Conservation (phyloP, 2,888 invertebrate genomes). For the Troides helena region DNA sequence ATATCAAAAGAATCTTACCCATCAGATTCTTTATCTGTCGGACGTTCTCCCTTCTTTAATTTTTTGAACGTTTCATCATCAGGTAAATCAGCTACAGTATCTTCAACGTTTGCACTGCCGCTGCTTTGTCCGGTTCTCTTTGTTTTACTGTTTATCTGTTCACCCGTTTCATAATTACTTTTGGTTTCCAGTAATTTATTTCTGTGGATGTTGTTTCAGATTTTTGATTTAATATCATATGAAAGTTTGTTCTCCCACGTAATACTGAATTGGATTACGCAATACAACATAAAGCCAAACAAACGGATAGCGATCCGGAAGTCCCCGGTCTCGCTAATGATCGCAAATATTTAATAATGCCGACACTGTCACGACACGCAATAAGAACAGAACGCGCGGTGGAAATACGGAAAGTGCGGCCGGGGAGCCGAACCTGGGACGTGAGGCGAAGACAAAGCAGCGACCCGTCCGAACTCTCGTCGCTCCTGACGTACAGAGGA, state of each 20-base stretch:
- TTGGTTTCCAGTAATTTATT: too few species aligned
- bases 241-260: constrained; percentile 2
- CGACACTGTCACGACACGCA: constrained; percentile 51
- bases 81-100: too few species aligned
- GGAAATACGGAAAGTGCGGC: constrained; percentile 56
- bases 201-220: too few species aligned
- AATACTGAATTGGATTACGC: constrained; percentile 4
- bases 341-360: constrained; percentile 58
- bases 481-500: constrained; percentile 37
- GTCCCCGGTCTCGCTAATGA: constrained; percentile 43
- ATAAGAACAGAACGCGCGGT: constrained; percentile 69
- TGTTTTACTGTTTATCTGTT: too few species aligned
- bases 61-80: too few species aligned
- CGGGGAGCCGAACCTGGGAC: constrained; percentile 61
- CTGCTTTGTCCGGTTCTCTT: too few species aligned
- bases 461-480: constrained; percentile 46
- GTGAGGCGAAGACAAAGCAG: constrained; percentile 66
- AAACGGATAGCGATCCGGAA: constrained; percentile 25
- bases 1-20: too few species aligned
- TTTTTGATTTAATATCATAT: too few species aligned
- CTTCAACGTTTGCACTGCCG: too few species aligned
- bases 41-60: too few species aligned
- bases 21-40: too few species aligned
- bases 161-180: too few species aligned
- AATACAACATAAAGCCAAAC: constrained; percentile 24